Evolutionary conservation across 2,797 vertebrate species (phyloP), one percentile per base, ranked within the genome.

Genomic region (Buceros bicornis): DNA sequence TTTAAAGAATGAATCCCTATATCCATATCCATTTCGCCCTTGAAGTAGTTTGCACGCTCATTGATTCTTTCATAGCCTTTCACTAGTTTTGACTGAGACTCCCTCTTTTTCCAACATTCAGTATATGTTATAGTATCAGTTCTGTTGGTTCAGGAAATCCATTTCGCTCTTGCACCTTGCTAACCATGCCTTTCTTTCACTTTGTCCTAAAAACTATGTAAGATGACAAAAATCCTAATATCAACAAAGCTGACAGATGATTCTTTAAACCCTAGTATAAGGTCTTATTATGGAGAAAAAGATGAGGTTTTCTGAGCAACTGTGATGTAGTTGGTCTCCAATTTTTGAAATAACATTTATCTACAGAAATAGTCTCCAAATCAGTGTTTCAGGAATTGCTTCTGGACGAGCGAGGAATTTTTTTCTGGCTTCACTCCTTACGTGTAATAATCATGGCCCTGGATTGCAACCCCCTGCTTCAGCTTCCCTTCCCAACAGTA

Each of bases 311-410:
- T 83, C 31, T 50, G 21, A 77, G 28, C 20, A 85, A 21, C 17
- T 29, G 10, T 0, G 0, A 40, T 6, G 11, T 17, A 42, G 9
- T 8, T 54, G 17, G 43, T 7, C 19, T 7, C 12, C 0, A 0
- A 3, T 26, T 66, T 66, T 22, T 47, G 10, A 77, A 89, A 62
- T 28, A 69, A 26, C 3, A 12, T 29, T 80, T 31, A 45, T 7
- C n/a, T 37, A 17, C 19, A 26, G 6, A 22, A 51, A 10, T 8
- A 12, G 2, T 24, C 17, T 76, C 40, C 35, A 69, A 72, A 79
- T n/a, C 2, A 2, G 24, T 13, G 57, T 60, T 94, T 56, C 17
- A 16, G 19, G 58, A 20, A 29, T 11, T 26, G 43, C 29, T 24
- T 40, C 50, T 40, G 24, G 43, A n/a, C 9, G 54, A 81, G 11